Evolutionary conservation across 2,113 vertebrate genomes (phyloP).

Genomic region (Mesocricetus auratus): DNA sequence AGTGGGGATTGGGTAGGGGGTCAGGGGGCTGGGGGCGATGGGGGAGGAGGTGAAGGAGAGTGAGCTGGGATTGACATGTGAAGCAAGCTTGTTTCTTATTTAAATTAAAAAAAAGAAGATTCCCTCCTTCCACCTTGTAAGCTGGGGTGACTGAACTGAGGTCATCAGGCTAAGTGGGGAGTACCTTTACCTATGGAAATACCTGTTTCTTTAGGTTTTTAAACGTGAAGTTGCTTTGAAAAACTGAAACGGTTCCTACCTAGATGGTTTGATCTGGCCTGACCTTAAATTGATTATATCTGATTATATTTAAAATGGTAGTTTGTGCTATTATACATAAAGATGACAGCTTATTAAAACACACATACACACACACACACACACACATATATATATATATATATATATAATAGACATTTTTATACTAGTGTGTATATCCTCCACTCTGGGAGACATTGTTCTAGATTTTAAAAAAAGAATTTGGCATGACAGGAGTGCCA

Average conservation of each 20-base stretch:
- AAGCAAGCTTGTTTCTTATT: too few relatives aligned
- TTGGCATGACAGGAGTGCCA: too few relatives aligned
- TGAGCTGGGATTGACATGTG: too few relatives aligned
- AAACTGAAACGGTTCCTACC: background rate
- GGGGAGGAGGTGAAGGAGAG: too few relatives aligned
- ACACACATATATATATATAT: too few relatives aligned
- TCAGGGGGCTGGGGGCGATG: too few relatives aligned
- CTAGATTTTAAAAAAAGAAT: background rate
- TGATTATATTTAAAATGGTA: conserved; percentile 47
- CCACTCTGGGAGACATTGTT: background rate
- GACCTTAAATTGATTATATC: background rate
- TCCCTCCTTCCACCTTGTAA: background rate
- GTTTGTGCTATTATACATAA: background rate
- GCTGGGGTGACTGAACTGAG: background rate
- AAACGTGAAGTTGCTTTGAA: background rate
- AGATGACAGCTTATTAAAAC: background rate
- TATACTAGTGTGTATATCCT: too few relatives aligned
- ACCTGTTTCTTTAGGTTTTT: background rate
- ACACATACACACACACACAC: too few relatives aligned
- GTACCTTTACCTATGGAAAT: background rate
- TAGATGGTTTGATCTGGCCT: background rate
- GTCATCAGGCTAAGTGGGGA: background rate
- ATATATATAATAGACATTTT: too few relatives aligned
- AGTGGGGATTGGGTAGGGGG: too few relatives aligned
- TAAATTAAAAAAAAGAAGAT: too few relatives aligned